Conservation (phyloP, 2,113 vertebrate species). For the Mirounga angustirostris region DNA sequence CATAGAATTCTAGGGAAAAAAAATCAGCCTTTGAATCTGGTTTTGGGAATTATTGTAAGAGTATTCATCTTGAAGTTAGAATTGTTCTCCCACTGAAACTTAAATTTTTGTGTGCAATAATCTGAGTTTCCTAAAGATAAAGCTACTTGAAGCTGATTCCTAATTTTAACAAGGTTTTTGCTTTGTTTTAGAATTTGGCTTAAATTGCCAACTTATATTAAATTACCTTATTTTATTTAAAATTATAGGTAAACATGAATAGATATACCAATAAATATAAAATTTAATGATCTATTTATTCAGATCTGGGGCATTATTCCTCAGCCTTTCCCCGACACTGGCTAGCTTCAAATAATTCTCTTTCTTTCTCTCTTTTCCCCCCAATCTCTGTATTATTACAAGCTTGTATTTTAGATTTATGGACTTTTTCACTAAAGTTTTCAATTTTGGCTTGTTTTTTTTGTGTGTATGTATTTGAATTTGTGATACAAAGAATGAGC, state of each 20-base stretch:
- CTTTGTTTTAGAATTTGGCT: not conserved
- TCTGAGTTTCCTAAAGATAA: not conserved
- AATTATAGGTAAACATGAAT: not conserved
- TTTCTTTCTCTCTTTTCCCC: not conserved
- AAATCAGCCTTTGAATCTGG: not conserved
- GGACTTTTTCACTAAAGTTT: not conserved
- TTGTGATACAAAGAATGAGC: not conserved
- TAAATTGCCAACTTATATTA: not conserved
- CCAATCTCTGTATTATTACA: not conserved
- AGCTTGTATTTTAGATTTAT: not conserved
- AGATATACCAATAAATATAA: not conserved
- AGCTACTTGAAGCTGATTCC: not conserved
- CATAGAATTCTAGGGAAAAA: not conserved
- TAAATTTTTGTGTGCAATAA: not conserved
- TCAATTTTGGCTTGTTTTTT: not conserved
- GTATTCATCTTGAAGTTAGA: not conserved
- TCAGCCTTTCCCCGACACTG: not conserved
- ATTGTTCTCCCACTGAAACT: not conserved
- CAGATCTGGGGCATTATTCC: not conserved
- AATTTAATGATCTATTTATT: not conserved
- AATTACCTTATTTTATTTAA: not conserved
- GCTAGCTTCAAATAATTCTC: not conserved
- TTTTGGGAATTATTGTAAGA: not conserved
- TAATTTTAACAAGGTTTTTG: not conserved
- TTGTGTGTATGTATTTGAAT: not conserved